Conservation (phyloP, 2,797 vertebrate genomes). For the Malurus splendens region DNA sequence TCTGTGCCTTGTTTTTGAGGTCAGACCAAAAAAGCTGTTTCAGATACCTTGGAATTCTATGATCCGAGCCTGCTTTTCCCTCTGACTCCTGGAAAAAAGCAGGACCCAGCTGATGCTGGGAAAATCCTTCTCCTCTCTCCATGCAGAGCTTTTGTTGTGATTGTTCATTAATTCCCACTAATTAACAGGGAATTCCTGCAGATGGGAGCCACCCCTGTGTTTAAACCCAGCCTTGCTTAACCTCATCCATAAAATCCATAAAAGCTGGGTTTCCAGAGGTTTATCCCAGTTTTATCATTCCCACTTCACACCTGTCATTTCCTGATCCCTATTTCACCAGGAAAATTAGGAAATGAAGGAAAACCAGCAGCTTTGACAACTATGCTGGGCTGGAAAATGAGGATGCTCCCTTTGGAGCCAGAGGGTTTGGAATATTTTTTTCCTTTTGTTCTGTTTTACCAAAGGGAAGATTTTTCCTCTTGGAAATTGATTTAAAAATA, state of each 20-base stretch:
- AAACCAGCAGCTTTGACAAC: neutral
- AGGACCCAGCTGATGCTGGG: neutral
- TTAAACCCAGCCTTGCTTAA: neutral
- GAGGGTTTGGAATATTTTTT: neutral
- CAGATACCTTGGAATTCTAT: neutral
- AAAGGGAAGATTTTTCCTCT: neutral
- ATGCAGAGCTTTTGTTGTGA: neutral
- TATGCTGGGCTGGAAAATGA: neutral
- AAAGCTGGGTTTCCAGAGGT: neutral
- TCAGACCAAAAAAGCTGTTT: neutral
- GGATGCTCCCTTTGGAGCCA: neutral
- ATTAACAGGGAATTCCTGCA: neutral
- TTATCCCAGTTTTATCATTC: neutral
- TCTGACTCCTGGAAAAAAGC: neutral
- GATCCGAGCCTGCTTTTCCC: neutral
- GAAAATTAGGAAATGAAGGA: neutral
- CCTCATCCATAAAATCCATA: rapidly evolving
- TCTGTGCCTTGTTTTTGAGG: neutral
- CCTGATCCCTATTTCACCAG: neutral
- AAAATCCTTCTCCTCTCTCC: neutral
- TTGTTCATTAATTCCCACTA: neutral
- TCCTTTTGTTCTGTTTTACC: neutral
- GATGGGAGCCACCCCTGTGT: neutral
- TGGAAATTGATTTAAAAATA: slow-evolving; percentile 8
- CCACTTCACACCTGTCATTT: neutral